Percentiles rank a stretch among this genome's conserved stretches.
Conservation (phyloP, 2,888 invertebrate species). For the Neocrepidodera transversa region DNA sequence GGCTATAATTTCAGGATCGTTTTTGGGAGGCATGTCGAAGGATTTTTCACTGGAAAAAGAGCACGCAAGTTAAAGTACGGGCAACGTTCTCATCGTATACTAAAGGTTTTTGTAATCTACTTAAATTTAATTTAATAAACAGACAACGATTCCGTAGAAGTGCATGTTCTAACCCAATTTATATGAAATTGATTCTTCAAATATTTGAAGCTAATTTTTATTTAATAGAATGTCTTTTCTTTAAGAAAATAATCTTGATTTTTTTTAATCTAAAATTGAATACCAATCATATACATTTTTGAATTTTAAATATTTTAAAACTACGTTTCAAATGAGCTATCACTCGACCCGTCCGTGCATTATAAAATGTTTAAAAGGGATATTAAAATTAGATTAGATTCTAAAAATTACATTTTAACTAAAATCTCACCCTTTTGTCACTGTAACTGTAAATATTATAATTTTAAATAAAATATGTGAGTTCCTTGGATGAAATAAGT, state of each 20-base stretch:
- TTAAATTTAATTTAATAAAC: slow-evolving; percentile 48
- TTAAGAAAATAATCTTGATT: not conserved
- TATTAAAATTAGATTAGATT: too few species aligned
- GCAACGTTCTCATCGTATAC: slow-evolving; percentile 27
- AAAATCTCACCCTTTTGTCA: too few species aligned
- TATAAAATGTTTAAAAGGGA: too few species aligned
- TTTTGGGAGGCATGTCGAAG: slow-evolving; percentile 76
- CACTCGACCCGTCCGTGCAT: too few species aligned
- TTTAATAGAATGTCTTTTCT: not conserved
- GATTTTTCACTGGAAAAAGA: slow-evolving; percentile 23
- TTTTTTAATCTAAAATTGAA: too few species aligned
- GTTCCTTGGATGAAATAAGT: too few species aligned
- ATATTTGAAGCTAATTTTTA: slow-evolving; percentile 4
- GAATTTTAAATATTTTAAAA: too few species aligned
- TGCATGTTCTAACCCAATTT: slow-evolving; percentile 46
- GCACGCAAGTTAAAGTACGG: slow-evolving; percentile 5
- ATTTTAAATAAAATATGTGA: too few species aligned
- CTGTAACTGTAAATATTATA: too few species aligned
- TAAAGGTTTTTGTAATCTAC: slow-evolving; percentile 40
- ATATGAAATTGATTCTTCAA: slow-evolving; percentile 40
- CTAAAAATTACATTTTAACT: too few species aligned
- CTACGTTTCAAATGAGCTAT: too few species aligned
- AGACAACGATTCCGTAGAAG: slow-evolving; percentile 42
- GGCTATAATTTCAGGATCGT: slow-evolving; percentile 80
- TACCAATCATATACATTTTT: too few species aligned